Evolutionary conservation across 2,113 vertebrate species (phyloP).

Genomic region (Ammodramus savannarum): DNA sequence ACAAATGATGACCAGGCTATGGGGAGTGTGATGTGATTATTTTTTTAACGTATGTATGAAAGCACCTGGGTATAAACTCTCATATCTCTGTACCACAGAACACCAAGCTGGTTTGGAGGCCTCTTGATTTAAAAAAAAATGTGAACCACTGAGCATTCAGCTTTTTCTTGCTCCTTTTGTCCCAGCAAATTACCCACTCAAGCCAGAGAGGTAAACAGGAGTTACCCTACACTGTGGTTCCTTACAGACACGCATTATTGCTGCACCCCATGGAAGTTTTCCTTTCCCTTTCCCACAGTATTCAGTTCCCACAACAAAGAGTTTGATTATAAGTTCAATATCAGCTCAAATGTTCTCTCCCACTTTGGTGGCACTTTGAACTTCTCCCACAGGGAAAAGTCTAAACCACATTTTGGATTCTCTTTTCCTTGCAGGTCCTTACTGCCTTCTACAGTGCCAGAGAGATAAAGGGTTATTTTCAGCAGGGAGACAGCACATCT

Average conservation of each 20-base stretch:
- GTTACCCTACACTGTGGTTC: background rate
- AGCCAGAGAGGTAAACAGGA: background rate
- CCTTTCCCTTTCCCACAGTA: conserved; percentile 5
- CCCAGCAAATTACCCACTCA: background rate
- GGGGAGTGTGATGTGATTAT: background rate
- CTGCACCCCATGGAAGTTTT: background rate
- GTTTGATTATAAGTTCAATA: background rate
- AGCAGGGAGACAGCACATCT: background rate
- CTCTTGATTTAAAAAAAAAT: background rate
- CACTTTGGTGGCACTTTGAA: background rate
- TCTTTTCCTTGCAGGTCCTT: background rate
- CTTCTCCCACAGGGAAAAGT: background rate
- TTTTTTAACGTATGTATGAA: background rate
- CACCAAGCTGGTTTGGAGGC: background rate
- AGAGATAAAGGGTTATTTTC: background rate
- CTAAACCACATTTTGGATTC: background rate
- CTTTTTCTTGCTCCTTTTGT: background rate
- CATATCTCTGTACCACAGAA: background rate
- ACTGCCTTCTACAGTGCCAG: background rate
- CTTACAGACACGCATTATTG: background rate
- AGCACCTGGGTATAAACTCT: background rate
- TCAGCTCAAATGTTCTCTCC: conserved; percentile 7
- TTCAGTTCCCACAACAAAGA: conserved; percentile 27
- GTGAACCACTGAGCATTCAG: background rate
- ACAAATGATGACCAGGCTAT: background rate